Evolutionary conservation across 2,113 vertebrate species (phyloP).

Genomic region (Megaleporinus macrocephalus): DNA sequence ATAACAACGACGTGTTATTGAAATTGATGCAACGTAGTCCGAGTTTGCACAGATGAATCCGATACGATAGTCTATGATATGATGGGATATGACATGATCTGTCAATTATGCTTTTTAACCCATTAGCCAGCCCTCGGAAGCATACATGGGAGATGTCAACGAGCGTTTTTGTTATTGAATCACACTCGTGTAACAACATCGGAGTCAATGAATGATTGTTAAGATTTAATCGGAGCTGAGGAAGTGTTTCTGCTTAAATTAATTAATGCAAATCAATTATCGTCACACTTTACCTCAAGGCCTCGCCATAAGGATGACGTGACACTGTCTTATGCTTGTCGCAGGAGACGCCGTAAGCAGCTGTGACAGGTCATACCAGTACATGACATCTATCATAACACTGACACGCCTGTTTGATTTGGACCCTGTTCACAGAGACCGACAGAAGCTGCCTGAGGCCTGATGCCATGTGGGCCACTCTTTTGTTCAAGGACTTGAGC

Average conservation of each 20-base stretch:
- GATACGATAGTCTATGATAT: background rate
- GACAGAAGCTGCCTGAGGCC: background rate
- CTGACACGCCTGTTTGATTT: constrained; percentile 18
- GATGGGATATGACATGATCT: constrained; percentile 4
- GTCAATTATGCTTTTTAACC: constrained; percentile 22
- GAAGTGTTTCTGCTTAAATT: constrained; percentile 8
- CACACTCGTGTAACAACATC: constrained; percentile 7
- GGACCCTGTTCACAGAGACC: background rate
- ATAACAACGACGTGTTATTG: background rate
- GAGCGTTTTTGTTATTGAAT: constrained; percentile 33
- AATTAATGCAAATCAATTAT: constrained; percentile 23
- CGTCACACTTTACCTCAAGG: constrained; percentile 10
- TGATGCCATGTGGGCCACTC: background rate
- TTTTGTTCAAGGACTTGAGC: background rate
- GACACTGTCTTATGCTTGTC: background rate
- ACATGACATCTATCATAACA: constrained; percentile 15
- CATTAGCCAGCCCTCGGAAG: constrained; percentile 12
- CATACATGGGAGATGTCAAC: background rate
- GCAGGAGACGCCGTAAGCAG: background rate
- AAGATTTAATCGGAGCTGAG: constrained; percentile 20
- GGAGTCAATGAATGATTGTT: background rate
- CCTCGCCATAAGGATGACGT: background rate
- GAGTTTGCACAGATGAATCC: constrained; percentile 16
- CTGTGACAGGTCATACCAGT: background rate
- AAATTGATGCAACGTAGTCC: background rate